Conservation (phyloP, 2,797 vertebrate species). For the Gambelia wislizenii region DNA sequence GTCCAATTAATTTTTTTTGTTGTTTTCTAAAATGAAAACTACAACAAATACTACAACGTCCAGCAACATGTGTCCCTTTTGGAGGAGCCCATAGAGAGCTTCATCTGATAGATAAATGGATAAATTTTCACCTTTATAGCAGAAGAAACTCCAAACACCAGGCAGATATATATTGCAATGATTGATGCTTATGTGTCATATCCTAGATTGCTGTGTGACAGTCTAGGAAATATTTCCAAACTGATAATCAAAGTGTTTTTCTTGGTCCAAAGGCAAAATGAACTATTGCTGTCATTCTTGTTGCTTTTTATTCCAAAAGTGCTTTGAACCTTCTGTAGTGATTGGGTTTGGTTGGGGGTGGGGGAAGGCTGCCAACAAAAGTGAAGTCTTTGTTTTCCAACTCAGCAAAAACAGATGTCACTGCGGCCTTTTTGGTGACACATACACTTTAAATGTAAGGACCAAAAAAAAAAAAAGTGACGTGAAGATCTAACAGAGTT, state of each 20-base stretch:
- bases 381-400: background rate
- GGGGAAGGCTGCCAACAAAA: background rate
- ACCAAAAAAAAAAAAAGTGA: background rate
- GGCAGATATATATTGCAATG: slow-evolving; percentile 49
- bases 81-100: accelerated
- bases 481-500: background rate
- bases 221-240: slow-evolving; percentile 49
- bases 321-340: background rate
- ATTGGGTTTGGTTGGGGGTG: background rate
- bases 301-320: background rate
- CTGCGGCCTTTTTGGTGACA: background rate
- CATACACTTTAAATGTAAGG: background rate
- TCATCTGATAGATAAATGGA: background rate
- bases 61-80: background rate
- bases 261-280: slow-evolving; percentile 50
- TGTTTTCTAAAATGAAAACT: no score
- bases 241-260: slow-evolving; percentile 37
- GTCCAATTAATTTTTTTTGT: no score
- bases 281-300: slow-evolving; percentile 34
- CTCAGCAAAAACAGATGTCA: background rate
- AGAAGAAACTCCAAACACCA: slow-evolving; percentile 17
- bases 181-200: slow-evolving; percentile 42
- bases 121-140: no score
- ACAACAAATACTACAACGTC: background rate
- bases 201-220: slow-evolving; percentile 22